Base-by-base conservation (phyloP, 2,797 vertebrate species). In the Discoglossus pictus region DNA sequence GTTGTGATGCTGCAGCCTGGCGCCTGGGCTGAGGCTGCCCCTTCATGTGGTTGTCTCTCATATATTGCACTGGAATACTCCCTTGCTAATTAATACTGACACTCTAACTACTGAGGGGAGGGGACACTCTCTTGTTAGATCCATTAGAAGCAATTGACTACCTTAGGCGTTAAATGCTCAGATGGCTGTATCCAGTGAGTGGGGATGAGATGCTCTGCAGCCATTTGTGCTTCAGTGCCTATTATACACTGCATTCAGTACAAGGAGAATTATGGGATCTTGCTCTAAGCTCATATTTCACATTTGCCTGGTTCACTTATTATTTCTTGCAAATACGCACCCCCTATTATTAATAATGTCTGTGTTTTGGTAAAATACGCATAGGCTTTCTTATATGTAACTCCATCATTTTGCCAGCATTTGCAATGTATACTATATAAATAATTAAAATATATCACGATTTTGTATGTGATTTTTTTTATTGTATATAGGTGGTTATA, bases 1-100 rank as follows among this genome's bases (percentile, higher is more conserved):
- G 61, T 36, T 23, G 27, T 65, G 73, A 72, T 62, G 9, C 56
- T 64, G 46, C 75, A 76, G 77, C 73, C 65, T 77, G 66, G 72
- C 61, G 39, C 64, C 80, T 81, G 74, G 74, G 63, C 11, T 72
- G 46, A 54, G 75, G 6, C 65, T 24, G 47, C n/a, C 55, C 18
- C 44, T 15, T 39, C 12, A 27, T 58, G 34, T 31, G 34, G 3
- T 21, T 23, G 53, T 15, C 21, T 25, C 53, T n/a, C 44, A 8
- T 47, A 20, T 47, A 56, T 5, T 7, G 36, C 11, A 12, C 52
- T 56, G 34, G 18, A 12, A 10, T 46, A 46, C 21, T 43, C 61
- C 36, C 56, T 55, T 56, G 24, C 38, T 34, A 21, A 47, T 55
- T 54, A 69, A 53, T 69, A 54, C 21, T 6, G 58, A 63, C 42